Percentiles rank a stretch among this genome's conserved stretches.
Evolutionary conservation across 1,140 invertebrate genomes (phyloP).

Genomic region (Bombus balteatus): DNA sequence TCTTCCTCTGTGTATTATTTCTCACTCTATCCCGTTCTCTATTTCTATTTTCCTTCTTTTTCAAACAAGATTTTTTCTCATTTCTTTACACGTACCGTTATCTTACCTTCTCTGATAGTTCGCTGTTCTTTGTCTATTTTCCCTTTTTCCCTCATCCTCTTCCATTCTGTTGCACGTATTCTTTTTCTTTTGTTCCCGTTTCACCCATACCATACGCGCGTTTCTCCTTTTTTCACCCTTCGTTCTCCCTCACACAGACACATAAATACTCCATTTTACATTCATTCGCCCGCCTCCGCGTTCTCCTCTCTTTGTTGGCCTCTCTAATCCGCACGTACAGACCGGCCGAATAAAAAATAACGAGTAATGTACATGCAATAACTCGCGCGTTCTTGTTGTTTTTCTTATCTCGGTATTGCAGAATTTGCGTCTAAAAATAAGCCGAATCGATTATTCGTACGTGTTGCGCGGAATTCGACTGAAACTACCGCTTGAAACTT

Average conservation of each 20-base stretch:
- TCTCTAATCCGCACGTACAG: neutral
- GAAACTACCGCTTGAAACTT: neutral
- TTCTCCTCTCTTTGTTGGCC: neutral
- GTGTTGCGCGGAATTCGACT: neutral
- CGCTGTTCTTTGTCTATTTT: neutral
- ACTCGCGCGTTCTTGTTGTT: neutral
- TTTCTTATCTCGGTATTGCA: constrained; percentile 6
- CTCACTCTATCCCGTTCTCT: neutral
- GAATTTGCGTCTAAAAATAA: constrained; percentile 6
- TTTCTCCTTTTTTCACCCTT: neutral
- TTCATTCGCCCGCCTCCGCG: neutral
- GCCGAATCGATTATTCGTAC: neutral
- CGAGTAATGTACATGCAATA: neutral
- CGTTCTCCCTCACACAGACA: neutral
- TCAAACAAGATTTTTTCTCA: neutral
- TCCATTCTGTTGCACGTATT: neutral
- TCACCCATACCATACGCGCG: neutral
- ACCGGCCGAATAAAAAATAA: neutral
- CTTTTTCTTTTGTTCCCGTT: neutral
- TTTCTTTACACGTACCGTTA: neutral
- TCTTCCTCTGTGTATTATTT: neutral
- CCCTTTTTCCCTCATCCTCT: neutral
- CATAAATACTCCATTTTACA: neutral
- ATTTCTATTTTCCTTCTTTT: neutral
- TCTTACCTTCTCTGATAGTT: neutral